phyloP scores from a whole-genome alignment of 92 coral and sea anemone species.

The Heteractis magnifica region DNA sequence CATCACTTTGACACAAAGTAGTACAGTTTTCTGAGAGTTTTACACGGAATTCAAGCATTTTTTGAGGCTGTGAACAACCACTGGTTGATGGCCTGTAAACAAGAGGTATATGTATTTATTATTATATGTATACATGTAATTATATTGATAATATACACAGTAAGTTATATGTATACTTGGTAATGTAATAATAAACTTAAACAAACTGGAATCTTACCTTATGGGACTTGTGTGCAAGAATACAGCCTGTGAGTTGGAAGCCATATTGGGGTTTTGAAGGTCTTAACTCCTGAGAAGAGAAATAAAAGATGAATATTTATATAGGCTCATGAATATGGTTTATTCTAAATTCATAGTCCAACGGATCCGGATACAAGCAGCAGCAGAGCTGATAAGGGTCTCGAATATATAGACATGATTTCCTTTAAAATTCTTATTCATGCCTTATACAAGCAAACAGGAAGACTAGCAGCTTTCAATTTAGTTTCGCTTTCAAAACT shows the following conservation, averaged over 20 bases:
- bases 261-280: not conserved
- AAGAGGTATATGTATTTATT: not conserved
- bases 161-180: no score
- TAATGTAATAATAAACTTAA: not conserved
- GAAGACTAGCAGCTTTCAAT: no score
- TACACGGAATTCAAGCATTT: slow-evolving; percentile 2
- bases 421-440: no score
- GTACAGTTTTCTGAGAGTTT: not conserved
- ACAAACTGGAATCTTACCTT: not conserved
- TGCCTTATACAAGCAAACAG: no score
- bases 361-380: no score
- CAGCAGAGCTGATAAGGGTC: no score
- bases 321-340: not conserved
- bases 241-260: not conserved
- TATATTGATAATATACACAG: no score
- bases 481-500: no score
- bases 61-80: not conserved
- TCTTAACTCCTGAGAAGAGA: not conserved
- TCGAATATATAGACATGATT: no score
- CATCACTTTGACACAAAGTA: not conserved
- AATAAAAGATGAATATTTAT: not conserved
- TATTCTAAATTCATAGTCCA: no score
- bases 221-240: not conserved
- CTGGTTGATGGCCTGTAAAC: not conserved
- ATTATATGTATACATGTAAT: no score